Base-by-base conservation (phyloP, 2,888 invertebrate genomes). In the Pseudococcus viburni region DNA sequence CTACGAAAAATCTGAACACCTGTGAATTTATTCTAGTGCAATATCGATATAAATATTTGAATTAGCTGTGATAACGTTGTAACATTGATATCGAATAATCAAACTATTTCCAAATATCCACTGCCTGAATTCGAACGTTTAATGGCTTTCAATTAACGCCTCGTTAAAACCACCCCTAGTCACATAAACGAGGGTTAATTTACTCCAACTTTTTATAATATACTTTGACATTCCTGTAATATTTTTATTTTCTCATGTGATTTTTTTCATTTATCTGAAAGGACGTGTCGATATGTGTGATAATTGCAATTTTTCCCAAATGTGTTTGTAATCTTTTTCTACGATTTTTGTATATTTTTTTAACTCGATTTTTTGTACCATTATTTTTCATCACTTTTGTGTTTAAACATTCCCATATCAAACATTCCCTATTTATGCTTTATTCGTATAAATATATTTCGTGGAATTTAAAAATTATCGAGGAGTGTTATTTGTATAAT, bases 371-470 rank as follows among this genome's bases (percentile, higher is more conserved):
- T 22, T 88, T 88, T 88, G 39, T 48, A 84, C 11, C 5, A 46
- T 15, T 73, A n/a, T 19, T 73, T 88, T 77, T 89, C 48, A 42
- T 17, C 55, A 51, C n/a, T 26, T 19, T 42, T 39, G 15, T 77
- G 77, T 89, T 51, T 48, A 2, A 33, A 46, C 1, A n/a, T 26
- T 80, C 33, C 85, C 48, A 80, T 85, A 88, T 77, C 84, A 84
- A 19, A 68, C 73, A 83, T 88, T 85, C 85, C 84, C 9, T 85
- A 51, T 83, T 83, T 19, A 42, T 77, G 33, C 19, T 83, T 84
- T 2, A 84, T 3, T 42, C 19, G 80, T 86, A 86, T 86, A 86
- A 7, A 83, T 86, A 8, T 89, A 89, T 48, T 86, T 48, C 51
- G n/a, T 86, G 59, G 33, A 73, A 73, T 33, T 33, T 64, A 17